Evolutionary conservation across 2,113 vertebrate genomes (phyloP).

Genomic region (Galbula dea): DNA sequence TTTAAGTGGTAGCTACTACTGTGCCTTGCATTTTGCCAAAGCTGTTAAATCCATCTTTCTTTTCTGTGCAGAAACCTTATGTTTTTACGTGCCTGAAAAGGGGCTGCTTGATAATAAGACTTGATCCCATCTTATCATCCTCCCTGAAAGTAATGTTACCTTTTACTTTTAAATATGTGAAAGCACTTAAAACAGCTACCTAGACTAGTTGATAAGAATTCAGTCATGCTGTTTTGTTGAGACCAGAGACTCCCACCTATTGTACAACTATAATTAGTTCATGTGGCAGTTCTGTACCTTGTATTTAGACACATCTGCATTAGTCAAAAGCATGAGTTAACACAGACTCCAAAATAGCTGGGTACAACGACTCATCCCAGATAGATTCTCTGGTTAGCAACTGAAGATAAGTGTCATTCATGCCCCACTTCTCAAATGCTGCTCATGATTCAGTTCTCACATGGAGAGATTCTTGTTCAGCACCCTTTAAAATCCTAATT

Average conservation of each 20-base stretch:
- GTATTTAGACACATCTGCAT: neutral
- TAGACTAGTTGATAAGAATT: neutral
- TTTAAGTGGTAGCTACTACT: neutral
- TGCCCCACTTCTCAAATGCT: neutral
- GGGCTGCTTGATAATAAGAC: neutral
- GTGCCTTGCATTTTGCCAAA: neutral
- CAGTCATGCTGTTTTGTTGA: neutral
- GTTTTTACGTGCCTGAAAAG: neutral
- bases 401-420: neutral
- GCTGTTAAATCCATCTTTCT: neutral
- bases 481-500: neutral
- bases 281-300: rapidly evolving
- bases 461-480: neutral
- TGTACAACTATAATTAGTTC: neutral
- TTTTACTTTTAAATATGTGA: neutral
- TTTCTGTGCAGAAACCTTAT: neutral
- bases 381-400: neutral
- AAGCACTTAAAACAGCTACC: neutral
- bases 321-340: neutral
- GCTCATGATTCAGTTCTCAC: neutral
- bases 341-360: neutral
- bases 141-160: neutral
- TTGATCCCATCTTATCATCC: neutral
- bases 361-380: neutral
- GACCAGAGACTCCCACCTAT: neutral